phyloP scores from a whole-genome alignment of 1,140 invertebrate genomes.

The Mactra quadrangularis region DNA sequence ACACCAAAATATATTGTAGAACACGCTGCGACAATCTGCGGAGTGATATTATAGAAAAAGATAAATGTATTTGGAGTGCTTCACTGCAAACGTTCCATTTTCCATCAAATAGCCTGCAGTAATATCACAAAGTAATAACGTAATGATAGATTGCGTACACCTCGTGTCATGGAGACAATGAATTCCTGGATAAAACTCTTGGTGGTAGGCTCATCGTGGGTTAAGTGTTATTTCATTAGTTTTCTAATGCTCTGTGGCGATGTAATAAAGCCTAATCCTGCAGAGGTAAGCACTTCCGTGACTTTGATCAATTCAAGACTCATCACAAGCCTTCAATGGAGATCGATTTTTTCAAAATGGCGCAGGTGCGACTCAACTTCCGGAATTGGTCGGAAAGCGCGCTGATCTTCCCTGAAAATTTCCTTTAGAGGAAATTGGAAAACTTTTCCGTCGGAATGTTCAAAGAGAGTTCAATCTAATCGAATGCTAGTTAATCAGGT shows the following conservation, averaged over 20 bases:
- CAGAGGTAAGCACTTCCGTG: slow-evolving; percentile 59
- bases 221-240: slow-evolving; percentile 16
- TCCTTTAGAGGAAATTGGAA: slow-evolving; percentile 63
- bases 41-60: no score
- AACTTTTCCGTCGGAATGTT: slow-evolving; percentile 52
- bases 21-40: no score
- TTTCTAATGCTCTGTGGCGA: slow-evolving; percentile 1
- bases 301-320: slow-evolving; percentile 57
- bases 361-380: slow-evolving; percentile 42
- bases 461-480: slow-evolving; percentile 43
- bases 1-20: no score
- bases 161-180: no score
- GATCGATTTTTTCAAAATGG: slow-evolving; percentile 54
- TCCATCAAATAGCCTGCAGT: no score
- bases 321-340: slow-evolving; percentile 54
- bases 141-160: no score
- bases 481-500: slow-evolving; percentile 35
- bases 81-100: no score
- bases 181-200: no score
- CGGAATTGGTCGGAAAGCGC: slow-evolving; percentile 43
- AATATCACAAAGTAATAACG: no score
- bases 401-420: slow-evolving; percentile 58
- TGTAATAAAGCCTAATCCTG: slow-evolving; percentile 62
- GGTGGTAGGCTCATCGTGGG: background rate
- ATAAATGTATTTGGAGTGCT: no score